A percentile compares a stretch with the other conserved stretches of the same genome.
Evolutionary conservation across 2,113 vertebrate genomes (phyloP).

Genomic region (Apistogramma diplotaenia): DNA sequence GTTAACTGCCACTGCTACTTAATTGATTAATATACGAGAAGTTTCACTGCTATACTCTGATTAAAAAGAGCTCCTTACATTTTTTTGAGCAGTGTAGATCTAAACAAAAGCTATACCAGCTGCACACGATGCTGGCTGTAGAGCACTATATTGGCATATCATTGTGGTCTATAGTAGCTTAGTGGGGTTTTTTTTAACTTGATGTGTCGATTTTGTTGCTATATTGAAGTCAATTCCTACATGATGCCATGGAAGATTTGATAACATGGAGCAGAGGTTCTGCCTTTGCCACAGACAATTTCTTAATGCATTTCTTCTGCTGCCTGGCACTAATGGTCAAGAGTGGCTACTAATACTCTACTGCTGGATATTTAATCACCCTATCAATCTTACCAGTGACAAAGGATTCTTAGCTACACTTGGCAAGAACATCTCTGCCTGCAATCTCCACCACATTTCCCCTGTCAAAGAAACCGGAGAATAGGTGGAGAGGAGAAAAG

Average conservation of each 20-base stretch:
- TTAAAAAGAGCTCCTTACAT: no score
- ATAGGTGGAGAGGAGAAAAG: conserved; percentile 40
- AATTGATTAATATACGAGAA: no score
- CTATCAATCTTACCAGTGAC: conserved; percentile 75
- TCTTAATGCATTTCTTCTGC: conserved; percentile 45
- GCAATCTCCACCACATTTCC: conserved; percentile 64
- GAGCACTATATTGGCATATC: neutral
- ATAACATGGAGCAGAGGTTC: conserved; percentile 38
- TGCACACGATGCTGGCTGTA: neutral
- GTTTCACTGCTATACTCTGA: no score
- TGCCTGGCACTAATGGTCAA: conserved; percentile 67
- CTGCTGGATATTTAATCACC: conserved; percentile 75
- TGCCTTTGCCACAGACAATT: conserved; percentile 43
- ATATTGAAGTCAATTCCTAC: conserved; percentile 17
- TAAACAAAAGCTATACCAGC: neutral
- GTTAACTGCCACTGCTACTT: no score
- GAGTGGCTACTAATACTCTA: conserved; percentile 66
- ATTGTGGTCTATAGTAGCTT: neutral
- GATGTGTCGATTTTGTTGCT: conserved; percentile 18
- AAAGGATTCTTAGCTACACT: conserved; percentile 65
- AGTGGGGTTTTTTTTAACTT: conserved; percentile 19
- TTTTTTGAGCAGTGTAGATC: no score
- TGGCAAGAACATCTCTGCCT: conserved; percentile 69
- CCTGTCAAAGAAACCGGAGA: conserved; percentile 51
- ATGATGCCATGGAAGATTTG: conserved; percentile 15